Conservation (phyloP, 2,888 invertebrate species). For the Meloe dianella region DNA sequence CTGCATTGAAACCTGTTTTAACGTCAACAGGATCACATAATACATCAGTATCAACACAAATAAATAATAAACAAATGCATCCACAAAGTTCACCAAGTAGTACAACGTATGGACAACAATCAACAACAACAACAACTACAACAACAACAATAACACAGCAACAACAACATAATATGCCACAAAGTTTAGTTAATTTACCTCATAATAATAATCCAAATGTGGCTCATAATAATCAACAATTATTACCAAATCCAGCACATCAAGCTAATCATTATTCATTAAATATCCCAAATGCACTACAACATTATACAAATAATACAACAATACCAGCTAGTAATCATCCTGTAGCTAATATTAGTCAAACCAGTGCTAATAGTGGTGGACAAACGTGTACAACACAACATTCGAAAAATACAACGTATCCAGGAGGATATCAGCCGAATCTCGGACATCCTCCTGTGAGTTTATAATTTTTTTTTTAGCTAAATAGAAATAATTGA, state of each 20-base stretch:
- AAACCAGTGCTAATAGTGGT: constrained; percentile 38
- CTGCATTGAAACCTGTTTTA: constrained; percentile 67
- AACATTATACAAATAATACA: constrained; percentile 44
- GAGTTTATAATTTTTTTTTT: constrained; percentile 22
- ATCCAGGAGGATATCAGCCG: constrained; percentile 48
- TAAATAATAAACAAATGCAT: constrained; percentile 52
- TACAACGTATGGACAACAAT: constrained; percentile 50
- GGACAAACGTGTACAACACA: constrained; percentile 45
- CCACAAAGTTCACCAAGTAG: constrained; percentile 48
- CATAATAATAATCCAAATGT: constrained; percentile 45
- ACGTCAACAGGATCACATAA: constrained; percentile 60
- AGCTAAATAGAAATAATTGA: not conserved
- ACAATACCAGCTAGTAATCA: constrained; percentile 52
- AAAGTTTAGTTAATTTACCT: constrained; percentile 47
- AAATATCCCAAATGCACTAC: constrained; percentile 49
- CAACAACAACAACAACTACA: constrained; percentile 38
- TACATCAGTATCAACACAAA: constrained; percentile 44
- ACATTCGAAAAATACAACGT: constrained; percentile 32
- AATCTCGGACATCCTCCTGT: constrained; percentile 49
- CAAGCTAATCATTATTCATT: constrained; percentile 49
- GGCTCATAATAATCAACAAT: constrained; percentile 41
- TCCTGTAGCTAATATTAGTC: constrained; percentile 48
- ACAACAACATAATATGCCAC: constrained; percentile 49
- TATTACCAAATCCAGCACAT: constrained; percentile 40
- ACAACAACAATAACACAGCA: constrained; percentile 46